These are phyloP conservation scores for Deilephila elpenor DNA, from an alignment of 2,888 invertebrate species.

Conservation along the genomic window DNA sequence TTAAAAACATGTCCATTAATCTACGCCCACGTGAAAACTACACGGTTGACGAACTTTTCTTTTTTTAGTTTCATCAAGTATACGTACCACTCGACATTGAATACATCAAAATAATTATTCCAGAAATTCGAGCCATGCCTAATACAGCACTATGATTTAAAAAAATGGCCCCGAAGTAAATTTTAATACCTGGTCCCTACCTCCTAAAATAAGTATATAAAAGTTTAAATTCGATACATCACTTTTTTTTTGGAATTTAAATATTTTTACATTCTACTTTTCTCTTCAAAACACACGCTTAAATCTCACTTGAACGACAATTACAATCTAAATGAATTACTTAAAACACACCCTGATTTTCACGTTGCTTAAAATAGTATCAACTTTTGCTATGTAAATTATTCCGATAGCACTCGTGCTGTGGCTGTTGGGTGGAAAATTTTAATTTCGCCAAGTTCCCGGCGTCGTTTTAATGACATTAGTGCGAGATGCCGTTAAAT, in stretches of 20 bases:
- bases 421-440: conserved; percentile 32
- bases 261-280: too few species aligned
- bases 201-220: too few species aligned
- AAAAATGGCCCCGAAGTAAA: too few species aligned
- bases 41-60: conserved; percentile 20
- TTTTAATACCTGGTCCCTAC: background rate
- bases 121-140: too few species aligned
- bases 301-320: too few species aligned
- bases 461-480: conserved; percentile 38
- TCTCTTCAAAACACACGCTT: too few species aligned
- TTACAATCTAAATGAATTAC: too few species aligned
- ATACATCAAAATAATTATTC: too few species aligned
- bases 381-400: conserved; percentile 27
- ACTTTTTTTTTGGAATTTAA: too few species aligned
- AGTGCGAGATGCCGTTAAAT: conserved; percentile 40
- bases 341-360: background rate
- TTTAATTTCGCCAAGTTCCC: conserved; percentile 38
- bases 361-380: conserved; percentile 19
- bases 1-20: conserved; percentile 23
- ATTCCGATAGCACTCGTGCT: conserved; percentile 34
- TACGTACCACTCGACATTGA: background rate
- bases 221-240: too few species aligned
- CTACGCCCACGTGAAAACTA: conserved; percentile 14
- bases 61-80: conserved; percentile 3
- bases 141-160: too few species aligned